Evolutionary conservation across 2,888 invertebrate species (phyloP).

Genomic region (Myathropa florea): DNA sequence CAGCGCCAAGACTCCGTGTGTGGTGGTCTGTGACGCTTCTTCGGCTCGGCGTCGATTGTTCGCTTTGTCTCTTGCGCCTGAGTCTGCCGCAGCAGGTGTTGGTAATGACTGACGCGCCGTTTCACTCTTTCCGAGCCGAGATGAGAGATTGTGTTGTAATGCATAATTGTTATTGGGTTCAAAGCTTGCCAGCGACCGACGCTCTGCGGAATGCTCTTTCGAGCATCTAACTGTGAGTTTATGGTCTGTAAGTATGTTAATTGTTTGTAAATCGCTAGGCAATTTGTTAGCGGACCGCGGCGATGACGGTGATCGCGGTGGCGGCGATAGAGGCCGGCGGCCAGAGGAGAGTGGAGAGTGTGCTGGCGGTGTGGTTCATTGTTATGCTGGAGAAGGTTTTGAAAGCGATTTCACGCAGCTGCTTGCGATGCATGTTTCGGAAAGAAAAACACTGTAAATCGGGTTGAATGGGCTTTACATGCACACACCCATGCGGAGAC

Average conservation of each 20-base stretch:
- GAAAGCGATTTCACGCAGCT: background rate
- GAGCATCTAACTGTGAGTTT: conserved; percentile 1
- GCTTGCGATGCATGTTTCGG: background rate
- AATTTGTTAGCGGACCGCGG: background rate
- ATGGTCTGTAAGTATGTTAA: conserved; percentile 43
- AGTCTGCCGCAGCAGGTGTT: conserved; percentile 28
- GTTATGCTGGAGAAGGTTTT: conserved; percentile 8
- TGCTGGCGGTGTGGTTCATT: background rate
- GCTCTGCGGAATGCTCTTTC: conserved; percentile 24
- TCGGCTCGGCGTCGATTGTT: background rate
- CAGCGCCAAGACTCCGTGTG: background rate
- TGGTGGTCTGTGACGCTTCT: background rate
- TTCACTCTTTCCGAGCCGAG: conserved; percentile 12
- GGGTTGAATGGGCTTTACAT: background rate
- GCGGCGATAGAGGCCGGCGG: background rate
- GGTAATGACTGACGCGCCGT: conserved; percentile 3
- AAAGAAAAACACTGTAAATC: background rate
- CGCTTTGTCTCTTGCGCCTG: conserved; percentile 12
- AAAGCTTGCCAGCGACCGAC: conserved; percentile 14
- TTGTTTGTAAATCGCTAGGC: conserved; percentile 13
- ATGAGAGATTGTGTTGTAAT: conserved; percentile 56
- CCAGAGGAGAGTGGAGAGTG: too few species aligned
- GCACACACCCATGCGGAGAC: background rate
- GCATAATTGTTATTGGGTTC: conserved; percentile 56
- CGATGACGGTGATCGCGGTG: background rate